Percentiles rank a stretch among this genome's conserved stretches.
These are phyloP conservation scores for Apodemia hepburni DNA, from an alignment of 2,888 invertebrate genomes.

Conservation along the genomic window DNA sequence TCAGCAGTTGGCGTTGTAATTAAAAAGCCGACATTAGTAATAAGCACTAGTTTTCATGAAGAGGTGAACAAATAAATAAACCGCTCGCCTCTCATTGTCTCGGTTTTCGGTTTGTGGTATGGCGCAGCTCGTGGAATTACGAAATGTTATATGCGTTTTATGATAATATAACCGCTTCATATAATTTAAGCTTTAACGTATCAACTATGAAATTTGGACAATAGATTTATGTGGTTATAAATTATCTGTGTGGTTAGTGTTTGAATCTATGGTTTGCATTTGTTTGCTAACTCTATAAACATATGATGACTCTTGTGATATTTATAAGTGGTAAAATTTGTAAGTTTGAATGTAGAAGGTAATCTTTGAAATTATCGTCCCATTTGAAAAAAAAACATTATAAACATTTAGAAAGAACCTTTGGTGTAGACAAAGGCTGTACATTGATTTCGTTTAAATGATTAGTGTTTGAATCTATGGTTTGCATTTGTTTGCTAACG, in stretches of 20 bases:
- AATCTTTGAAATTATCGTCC: background rate
- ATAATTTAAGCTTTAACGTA: constrained; percentile 16
- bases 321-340: no score
- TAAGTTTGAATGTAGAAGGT: background rate
- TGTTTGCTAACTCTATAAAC: background rate
- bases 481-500: no score
- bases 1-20: constrained; percentile 5
- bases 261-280: background rate
- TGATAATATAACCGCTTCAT: constrained; percentile 5
- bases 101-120: constrained; percentile 38
- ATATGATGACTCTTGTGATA: no score
- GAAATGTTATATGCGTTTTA: constrained; percentile 12
- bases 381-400: background rate
- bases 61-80: constrained; percentile 53
- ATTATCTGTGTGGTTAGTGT: background rate
- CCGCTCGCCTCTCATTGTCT: constrained; percentile 44
- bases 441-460: background rate
- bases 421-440: background rate
- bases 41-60: constrained; percentile 49
- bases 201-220: constrained; percentile 30
- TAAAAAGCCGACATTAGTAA: constrained; percentile 38
- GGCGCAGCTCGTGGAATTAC: constrained; percentile 28
- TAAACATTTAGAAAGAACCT: background rate
- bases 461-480: no score
- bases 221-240: constrained; percentile 3